Conservation (phyloP, 2,113 vertebrate genomes). For the Colossoma macropomum region DNA sequence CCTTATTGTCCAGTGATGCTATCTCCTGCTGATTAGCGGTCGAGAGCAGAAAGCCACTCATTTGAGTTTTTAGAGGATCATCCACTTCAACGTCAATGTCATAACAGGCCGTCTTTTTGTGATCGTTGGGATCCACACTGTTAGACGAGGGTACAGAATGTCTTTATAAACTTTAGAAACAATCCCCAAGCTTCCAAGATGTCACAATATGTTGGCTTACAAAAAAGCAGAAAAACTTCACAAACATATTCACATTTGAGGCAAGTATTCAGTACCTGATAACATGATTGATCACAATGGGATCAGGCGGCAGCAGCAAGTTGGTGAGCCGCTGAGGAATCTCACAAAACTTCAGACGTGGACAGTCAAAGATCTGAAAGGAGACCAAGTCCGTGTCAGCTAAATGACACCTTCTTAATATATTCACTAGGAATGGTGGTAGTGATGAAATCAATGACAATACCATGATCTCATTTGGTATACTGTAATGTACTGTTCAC, state of each 20-base stretch:
- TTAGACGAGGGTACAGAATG: background rate
- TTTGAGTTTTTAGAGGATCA: conserved; percentile 95
- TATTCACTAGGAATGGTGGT: background rate
- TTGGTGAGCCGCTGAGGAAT: conserved; percentile 97
- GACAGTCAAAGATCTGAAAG: conserved; percentile 94
- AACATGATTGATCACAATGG: conserved; percentile 97
- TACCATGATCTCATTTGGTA: background rate
- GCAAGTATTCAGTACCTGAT: conserved; percentile 84
- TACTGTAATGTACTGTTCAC: background rate
- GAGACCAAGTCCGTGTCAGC: background rate
- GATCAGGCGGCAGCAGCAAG: conserved; percentile 93
- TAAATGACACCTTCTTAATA: background rate
- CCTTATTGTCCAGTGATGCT: conserved; percentile 96
- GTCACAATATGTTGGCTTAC: background rate
- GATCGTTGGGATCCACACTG: conserved; percentile 97
- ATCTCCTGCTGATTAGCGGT: conserved; percentile 99
- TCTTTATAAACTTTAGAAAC: background rate
- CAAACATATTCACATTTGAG: background rate
- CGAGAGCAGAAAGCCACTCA: conserved; percentile 98
- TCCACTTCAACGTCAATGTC: conserved; percentile 99
- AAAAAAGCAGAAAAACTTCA: background rate
- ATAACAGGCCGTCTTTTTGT: conserved; percentile 99
- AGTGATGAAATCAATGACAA: background rate
- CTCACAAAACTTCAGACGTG: conserved; percentile 96
- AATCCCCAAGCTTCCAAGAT: too few relatives aligned